phyloP scores from a whole-genome alignment of 2,113 vertebrate genomes.

The Puma concolor region DNA sequence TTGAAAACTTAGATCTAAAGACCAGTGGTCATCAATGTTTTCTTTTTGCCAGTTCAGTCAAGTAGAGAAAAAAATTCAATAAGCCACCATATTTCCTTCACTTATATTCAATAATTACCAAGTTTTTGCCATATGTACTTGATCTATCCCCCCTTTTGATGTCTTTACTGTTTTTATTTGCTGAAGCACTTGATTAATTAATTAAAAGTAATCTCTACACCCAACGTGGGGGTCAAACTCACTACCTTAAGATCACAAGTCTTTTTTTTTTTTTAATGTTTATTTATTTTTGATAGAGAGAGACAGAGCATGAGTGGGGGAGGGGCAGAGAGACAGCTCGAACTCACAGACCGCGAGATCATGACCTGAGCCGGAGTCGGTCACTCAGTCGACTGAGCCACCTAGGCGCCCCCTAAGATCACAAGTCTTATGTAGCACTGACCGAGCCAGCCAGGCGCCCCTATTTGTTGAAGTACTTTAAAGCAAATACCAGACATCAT shows the following conservation, averaged over 20 bases:
- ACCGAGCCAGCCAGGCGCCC: background rate
- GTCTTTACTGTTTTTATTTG: background rate
- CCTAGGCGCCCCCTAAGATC: background rate
- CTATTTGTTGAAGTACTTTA: conserved; percentile 32
- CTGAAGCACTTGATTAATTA: background rate
- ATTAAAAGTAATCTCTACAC: background rate
- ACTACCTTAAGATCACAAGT: background rate
- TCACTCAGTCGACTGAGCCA: no score
- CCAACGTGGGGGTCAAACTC: background rate
- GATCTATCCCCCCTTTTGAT: background rate
- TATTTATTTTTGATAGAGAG: no score
- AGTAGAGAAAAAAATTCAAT: background rate
- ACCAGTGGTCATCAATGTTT: background rate
- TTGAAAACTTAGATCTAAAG: background rate
- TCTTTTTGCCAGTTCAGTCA: background rate
- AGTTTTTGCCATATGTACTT: background rate
- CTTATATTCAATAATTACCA: background rate
- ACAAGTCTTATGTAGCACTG: background rate
- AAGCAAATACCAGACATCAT: conserved; percentile 21
- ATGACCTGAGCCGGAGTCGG: no score
- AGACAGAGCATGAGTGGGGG: no score
- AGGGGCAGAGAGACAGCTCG: no score
- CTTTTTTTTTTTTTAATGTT: no score
- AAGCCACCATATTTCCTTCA: background rate
- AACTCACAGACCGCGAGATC: no score